A percentile compares a stretch with the other conserved stretches of the same genome.
phyloP scores from a whole-genome alignment of 2,888 invertebrate species.

The Caprella mutica region DNA sequence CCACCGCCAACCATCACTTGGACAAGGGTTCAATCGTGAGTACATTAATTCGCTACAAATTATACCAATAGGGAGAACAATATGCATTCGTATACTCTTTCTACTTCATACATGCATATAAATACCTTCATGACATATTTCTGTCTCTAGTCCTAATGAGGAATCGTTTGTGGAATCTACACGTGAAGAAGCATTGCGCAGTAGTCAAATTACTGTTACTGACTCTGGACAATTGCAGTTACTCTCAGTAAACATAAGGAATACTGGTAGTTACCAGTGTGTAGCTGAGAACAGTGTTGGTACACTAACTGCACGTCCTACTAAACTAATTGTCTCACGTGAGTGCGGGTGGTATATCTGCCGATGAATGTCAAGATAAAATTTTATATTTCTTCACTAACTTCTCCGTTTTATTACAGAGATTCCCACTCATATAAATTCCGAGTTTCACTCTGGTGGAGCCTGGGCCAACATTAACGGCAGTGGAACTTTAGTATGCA shows the following conservation, averaged over 20 bases:
- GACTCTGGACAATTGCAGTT: conserved; percentile 6
- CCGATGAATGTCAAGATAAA: no score
- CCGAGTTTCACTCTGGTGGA: conserved; percentile 1
- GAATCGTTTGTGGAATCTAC: no score
- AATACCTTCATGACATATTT: no score
- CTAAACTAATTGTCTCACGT: conserved; percentile 14
- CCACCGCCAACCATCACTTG: conserved; percentile 10
- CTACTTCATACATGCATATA: no score
- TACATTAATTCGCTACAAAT: no score
- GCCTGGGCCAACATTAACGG: conserved; percentile 2
- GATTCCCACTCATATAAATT: not conserved
- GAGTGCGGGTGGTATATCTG: not conserved
- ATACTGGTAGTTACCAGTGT: conserved; percentile 10
- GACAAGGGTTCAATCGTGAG: conserved; percentile 3
- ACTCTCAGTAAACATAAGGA: not conserved
- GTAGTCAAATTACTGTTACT: no score
- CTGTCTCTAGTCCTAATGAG: no score
- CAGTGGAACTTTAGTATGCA: conserved; percentile 1
- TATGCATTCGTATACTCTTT: no score
- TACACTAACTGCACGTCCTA: conserved; percentile 1
- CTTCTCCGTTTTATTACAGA: not conserved
- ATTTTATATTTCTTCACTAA: no score
- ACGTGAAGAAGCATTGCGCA: no score
- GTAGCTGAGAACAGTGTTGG: conserved; percentile 12
- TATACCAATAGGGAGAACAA: not conserved